A percentile compares a stretch with the other conserved stretches of the same genome.
Conservation (phyloP, 2,888 invertebrate genomes). For the Calameuta filiformis region DNA sequence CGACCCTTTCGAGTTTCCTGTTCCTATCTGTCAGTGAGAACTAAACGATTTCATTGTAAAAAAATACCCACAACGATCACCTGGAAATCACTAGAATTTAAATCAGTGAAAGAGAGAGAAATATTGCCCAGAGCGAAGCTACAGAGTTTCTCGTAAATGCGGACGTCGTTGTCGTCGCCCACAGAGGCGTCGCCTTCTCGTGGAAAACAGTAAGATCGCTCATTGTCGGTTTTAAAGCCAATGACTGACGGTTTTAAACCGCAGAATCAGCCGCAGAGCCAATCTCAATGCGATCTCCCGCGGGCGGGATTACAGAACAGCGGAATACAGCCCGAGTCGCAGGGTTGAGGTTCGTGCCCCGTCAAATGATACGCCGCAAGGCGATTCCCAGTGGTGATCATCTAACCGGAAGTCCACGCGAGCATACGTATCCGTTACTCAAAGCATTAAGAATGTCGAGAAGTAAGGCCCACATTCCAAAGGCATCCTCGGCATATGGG, state of each 20-base stretch:
- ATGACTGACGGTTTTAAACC: constrained; percentile 9
- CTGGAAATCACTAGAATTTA: neutral
- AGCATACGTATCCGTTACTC: neutral
- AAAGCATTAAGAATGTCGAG: neutral
- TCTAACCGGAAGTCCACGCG: constrained; percentile 19
- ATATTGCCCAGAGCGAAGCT: constrained; percentile 21
- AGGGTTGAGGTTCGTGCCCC: constrained; percentile 35
- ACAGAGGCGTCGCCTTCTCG: neutral
- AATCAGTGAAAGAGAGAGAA: constrained; percentile 15
- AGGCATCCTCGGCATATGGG: neutral
- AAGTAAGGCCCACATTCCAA: neutral
- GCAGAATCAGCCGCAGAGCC: constrained; percentile 20
- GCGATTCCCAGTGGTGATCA: constrained; percentile 12
- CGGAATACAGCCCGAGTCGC: constrained; percentile 25
- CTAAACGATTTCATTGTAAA: neutral
- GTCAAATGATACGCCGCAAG: constrained; percentile 36
- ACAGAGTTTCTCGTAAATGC: constrained; percentile 16
- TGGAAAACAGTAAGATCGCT: constrained; percentile 3
- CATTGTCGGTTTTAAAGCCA: constrained; percentile 7
- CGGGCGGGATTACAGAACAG: constrained; percentile 37
- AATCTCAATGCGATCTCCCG: constrained; percentile 22
- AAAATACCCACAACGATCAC: neutral
- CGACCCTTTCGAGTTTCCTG: neutral
- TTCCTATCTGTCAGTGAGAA: neutral
- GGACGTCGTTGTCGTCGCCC: neutral